A percentile compares a stretch with the other conserved stretches of the same genome.
Evolutionary conservation across 35 echinoderm and acorn worm genomes (phyloP).

Genomic region (Ophioderma brevispina): DNA sequence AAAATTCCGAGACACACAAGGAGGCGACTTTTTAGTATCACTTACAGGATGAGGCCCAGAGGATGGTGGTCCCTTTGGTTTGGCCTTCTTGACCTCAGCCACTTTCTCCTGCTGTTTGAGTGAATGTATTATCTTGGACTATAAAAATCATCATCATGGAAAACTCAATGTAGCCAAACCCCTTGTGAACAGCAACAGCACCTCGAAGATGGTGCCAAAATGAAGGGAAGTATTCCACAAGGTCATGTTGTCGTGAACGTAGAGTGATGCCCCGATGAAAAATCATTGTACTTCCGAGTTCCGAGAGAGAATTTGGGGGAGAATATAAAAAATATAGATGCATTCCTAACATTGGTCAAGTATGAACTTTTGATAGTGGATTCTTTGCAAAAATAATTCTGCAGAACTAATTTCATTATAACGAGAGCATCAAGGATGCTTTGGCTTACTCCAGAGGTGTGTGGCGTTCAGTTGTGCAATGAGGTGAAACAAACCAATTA

Average conservation of each 20-base stretch:
- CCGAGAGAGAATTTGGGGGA: no score
- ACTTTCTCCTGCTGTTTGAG: neutral
- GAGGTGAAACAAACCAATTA: no score
- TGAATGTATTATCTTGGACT: neutral
- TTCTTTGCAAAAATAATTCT: no score
- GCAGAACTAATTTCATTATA: no score
- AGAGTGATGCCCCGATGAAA: neutral
- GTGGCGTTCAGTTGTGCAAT: no score
- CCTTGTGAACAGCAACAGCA: neutral
- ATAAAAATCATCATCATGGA: neutral
- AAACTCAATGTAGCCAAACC: neutral
- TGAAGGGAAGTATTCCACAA: neutral
- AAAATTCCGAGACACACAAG: no score
- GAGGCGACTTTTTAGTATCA: no score
- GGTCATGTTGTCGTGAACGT: neutral
- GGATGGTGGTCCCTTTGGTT: neutral
- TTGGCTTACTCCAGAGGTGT: no score
- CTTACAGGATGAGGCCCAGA: neutral
- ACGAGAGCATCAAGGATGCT: no score
- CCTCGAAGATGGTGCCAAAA: neutral
- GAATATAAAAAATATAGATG: no score
- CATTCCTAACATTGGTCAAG: no score
- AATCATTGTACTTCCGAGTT: neutral
- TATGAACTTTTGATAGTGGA: no score
- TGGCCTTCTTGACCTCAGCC: neutral